phyloP scores from a whole-genome alignment of 2,888 invertebrate genomes.

The Bruchidius siliquastri region DNA sequence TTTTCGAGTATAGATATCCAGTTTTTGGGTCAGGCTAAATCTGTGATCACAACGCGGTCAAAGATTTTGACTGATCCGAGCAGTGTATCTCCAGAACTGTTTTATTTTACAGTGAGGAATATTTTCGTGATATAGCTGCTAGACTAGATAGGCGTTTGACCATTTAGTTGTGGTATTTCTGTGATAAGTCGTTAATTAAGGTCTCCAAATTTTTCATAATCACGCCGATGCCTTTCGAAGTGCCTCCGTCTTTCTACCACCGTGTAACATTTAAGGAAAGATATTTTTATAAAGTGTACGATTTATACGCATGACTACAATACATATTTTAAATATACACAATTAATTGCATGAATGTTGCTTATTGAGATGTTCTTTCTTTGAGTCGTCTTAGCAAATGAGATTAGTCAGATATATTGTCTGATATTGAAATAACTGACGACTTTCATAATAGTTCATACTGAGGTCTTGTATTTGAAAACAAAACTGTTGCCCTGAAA shows the following conservation, averaged over 20 bases:
- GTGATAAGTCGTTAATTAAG: slow-evolving; percentile 15
- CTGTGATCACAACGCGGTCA: too few species aligned
- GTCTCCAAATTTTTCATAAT: neutral
- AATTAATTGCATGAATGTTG: neutral
- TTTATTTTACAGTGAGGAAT: neutral
- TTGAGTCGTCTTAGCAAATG: neutral
- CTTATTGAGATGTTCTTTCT: neutral
- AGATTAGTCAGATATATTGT: too few species aligned
- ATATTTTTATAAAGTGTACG: neutral
- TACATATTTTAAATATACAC: neutral
- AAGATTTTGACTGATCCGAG: too few species aligned
- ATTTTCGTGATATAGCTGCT: slow-evolving; percentile 6
- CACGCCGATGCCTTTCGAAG: neutral
- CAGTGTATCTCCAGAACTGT: neutral
- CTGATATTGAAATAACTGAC: too few species aligned
- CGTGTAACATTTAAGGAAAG: neutral
- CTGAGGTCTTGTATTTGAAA: too few species aligned
- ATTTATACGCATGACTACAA: neutral
- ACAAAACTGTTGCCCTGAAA: too few species aligned
- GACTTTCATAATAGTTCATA: too few species aligned
- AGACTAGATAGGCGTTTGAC: slow-evolving; percentile 9
- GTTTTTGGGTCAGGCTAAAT: too few species aligned
- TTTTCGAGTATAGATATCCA: too few species aligned
- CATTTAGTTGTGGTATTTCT: slow-evolving; percentile 19
- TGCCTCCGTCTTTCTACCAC: neutral